Base-by-base conservation (phyloP, 2,113 vertebrate species). In the Apteryx mantelli region DNA sequence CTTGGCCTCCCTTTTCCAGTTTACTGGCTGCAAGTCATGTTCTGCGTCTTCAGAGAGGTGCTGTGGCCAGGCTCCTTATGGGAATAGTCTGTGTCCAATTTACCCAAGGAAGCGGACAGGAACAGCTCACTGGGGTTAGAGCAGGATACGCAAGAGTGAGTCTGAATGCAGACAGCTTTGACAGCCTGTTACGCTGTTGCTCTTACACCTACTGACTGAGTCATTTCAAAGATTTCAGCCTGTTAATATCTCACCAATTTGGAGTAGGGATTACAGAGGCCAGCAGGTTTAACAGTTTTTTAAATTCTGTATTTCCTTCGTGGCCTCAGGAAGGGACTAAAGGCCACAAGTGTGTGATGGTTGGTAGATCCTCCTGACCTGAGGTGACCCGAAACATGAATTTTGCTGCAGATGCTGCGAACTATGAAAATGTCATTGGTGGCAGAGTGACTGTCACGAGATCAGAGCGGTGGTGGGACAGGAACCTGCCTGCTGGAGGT, bases 161-260 rank as follows among this genome's bases (percentile, higher is more conserved):
- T 38, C 95, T 85, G 92, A 95, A 66, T 40, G 84, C 94, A n/a
- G 83, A 7, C 83, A 73, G 86, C 89, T 84, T 5, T n/a, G 76
- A 18, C 80, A 95, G 81, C 91, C 94, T 91, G 70, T 83, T 60
- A 61, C 71, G 48, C 93, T 46, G 13, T 16, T 58, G 19, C 69
- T 82, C 77, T 80, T 82, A 38, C 88, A 34, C 71, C 82, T 92
- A 4, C 3, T 66, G 91, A 82, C 85, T 82, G 90, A 91, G 71
- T 77, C 48, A 36, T 85, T 96, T 89, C 78, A 40, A 21, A 94
- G 79, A 55, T 90, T 94, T 88, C 88, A 88, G 55, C 82, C 90
- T 96, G 96, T 95, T 65, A 42, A 89, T 66, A 82, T 91, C 5
- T 61, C 15, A 25, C 52, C 78, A 5, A 2, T 87, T 56, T 5